Base-by-base conservation (phyloP, 2,888 invertebrate species). In the Volucella bombylans region DNA sequence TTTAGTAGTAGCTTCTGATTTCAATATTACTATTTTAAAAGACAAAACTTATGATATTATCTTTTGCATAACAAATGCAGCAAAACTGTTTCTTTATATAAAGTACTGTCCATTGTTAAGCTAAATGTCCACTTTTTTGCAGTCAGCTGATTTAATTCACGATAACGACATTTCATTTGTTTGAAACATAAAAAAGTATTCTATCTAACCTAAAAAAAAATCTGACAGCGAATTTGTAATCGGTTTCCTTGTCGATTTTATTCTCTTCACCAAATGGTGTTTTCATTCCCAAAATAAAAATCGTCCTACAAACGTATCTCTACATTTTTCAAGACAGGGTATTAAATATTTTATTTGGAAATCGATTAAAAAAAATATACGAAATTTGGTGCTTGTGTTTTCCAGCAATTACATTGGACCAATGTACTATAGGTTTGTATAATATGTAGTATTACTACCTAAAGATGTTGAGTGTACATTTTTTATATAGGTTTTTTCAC, bases 371-470 rank as follows among this genome's bases (percentile, higher is more conserved):
- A 8, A 12, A 45, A 43, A 14, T 41, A 31, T 43, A 41, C 2
- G 14, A 38, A 31, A 38, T 59, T 31, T 23, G 6, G 11, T 31
- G 38, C 62, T 54, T 15, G 31, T 67, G 9, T 57, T 68, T 76
- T 79, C 74, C 54, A 59, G 54, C n/a, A 43, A 67, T 69, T 79
- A 67, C 64, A 65, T 79, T 55, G 69, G 71, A 85, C 76, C 74
- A 85, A 85, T 85, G 83, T 80, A 80, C 74, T 80, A 85, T 79
- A 85, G 83, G 83, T 85, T 85, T 71, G 83, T 80, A 15, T 43
- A 54, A 50, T 68, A 73, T 74, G 54, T 43, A 47, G 57, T 74
- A 47, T 80, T 41, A 50, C 47, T 10, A 43, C 31, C 31, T 67
- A 76, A 67, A 41, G 55, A 12, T 38, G n/a, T 59, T 31, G 31